Evolutionary conservation across 1,140 invertebrate genomes (phyloP).

Genomic region (Sinella curviseta): DNA sequence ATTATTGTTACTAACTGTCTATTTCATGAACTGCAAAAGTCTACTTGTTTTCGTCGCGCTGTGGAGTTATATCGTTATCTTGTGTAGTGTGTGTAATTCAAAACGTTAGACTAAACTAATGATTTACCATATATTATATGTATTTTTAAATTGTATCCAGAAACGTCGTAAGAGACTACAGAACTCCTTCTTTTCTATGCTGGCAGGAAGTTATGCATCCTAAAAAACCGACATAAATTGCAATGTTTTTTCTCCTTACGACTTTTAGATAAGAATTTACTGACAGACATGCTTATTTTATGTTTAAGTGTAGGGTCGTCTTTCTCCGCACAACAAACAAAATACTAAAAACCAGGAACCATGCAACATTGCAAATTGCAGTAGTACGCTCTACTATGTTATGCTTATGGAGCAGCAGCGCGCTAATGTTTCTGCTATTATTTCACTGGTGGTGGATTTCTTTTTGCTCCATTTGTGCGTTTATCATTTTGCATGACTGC

Average conservation of each 20-base stretch:
- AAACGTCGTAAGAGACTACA: background rate
- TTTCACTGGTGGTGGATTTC: background rate
- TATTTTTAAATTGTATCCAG: background rate
- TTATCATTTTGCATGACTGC: background rate
- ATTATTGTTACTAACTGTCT: too few species aligned
- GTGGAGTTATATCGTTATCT: too few species aligned
- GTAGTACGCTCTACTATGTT: too few species aligned
- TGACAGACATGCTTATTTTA: conserved; percentile 15
- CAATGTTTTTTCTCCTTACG: background rate
- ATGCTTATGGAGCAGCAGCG: background rate
- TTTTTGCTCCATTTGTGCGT: background rate
- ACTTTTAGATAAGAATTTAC: conserved; percentile 4
- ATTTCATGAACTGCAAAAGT: too few species aligned
- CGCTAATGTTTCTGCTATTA: background rate
- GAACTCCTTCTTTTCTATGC: background rate
- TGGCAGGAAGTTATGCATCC: conserved; percentile 2
- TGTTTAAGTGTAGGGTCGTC: background rate
- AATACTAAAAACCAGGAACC: background rate
- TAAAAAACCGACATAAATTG: background rate
- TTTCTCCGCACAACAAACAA: background rate
- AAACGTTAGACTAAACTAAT: too few species aligned
- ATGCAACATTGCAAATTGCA: background rate
- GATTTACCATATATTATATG: too few species aligned
- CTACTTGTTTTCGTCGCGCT: too few species aligned
- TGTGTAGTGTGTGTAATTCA: too few species aligned